Evolutionary conservation across 2,113 vertebrate genomes (phyloP).

Genomic region (Phycodurus eques): DNA sequence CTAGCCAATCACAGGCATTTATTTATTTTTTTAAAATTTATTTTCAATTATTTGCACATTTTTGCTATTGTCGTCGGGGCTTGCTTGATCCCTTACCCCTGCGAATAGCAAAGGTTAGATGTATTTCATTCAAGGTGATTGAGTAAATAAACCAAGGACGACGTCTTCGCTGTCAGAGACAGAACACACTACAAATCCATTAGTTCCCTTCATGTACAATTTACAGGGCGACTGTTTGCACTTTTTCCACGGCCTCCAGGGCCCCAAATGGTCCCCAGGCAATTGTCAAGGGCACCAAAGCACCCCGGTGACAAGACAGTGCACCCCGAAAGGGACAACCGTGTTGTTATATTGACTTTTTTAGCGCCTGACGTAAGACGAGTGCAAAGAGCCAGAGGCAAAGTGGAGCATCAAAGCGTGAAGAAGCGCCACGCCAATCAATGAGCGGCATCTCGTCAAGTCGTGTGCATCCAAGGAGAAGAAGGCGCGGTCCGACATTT

Average conservation of each 20-base stretch:
- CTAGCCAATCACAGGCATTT: too few species aligned
- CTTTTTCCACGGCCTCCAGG: background rate
- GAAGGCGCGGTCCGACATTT: slow-evolving; percentile 11
- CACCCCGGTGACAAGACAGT: background rate
- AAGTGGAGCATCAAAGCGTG: slow-evolving; percentile 6
- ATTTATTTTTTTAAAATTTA: too few species aligned
- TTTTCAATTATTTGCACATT: background rate
- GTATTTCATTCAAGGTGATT: background rate
- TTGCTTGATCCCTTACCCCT: background rate
- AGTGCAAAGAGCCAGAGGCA: background rate
- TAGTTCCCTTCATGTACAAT: background rate
- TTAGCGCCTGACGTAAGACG: background rate
- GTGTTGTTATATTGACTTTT: background rate
- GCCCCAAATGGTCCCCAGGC: background rate
- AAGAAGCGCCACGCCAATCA: slow-evolving; percentile 15
- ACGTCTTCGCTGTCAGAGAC: background rate
- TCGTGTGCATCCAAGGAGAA: background rate
- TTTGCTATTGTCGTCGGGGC: background rate
- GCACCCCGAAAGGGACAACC: background rate
- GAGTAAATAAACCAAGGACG: background rate
- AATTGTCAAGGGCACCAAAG: background rate
- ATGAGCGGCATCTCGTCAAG: slow-evolving; percentile 16
- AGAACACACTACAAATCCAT: background rate
- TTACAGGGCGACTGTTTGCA: background rate
- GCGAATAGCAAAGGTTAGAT: background rate